Evolutionary conservation across 2,888 invertebrate species (phyloP).

Genomic region (Melinopterus prodromus): DNA sequence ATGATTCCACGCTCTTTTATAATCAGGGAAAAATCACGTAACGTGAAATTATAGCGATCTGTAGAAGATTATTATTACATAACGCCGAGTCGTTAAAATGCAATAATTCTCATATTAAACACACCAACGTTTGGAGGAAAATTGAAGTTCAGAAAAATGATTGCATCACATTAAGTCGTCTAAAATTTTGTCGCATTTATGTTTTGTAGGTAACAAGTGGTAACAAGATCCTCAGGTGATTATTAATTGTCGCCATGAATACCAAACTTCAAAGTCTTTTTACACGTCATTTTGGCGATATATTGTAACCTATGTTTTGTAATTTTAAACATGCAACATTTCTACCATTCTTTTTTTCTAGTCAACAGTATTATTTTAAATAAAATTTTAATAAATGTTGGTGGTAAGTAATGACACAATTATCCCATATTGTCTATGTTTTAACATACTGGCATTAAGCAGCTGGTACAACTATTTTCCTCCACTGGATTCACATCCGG

Average conservation of each 20-base stretch:
- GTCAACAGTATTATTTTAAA: background rate
- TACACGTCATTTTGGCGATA: background rate
- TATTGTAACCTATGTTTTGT: background rate
- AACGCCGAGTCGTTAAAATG: background rate
- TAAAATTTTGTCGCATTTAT: background rate
- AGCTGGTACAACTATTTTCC: background rate
- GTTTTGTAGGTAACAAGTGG: background rate
- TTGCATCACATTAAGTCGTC: too few species aligned
- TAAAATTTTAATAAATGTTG: background rate
- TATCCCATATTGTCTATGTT: background rate
- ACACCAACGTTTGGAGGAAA: background rate
- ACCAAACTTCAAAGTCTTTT: background rate
- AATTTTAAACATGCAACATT: background rate
- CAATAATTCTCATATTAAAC: background rate
- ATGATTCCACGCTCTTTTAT: constrained; percentile 11
- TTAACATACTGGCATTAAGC: background rate
- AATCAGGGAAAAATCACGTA: constrained; percentile 13
- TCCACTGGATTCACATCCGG: background rate
- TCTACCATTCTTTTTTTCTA: background rate
- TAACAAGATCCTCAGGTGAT: too few species aligned
- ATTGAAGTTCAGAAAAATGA: background rate
- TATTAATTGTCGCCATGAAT: too few species aligned
- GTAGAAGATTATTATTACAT: background rate
- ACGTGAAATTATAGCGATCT: background rate
- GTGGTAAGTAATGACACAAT: background rate